Evolutionary conservation across 2,113 vertebrate genomes (phyloP), one percentile per base, ranked within the genome.

Genomic region (Haemorhous mexicanus): DNA sequence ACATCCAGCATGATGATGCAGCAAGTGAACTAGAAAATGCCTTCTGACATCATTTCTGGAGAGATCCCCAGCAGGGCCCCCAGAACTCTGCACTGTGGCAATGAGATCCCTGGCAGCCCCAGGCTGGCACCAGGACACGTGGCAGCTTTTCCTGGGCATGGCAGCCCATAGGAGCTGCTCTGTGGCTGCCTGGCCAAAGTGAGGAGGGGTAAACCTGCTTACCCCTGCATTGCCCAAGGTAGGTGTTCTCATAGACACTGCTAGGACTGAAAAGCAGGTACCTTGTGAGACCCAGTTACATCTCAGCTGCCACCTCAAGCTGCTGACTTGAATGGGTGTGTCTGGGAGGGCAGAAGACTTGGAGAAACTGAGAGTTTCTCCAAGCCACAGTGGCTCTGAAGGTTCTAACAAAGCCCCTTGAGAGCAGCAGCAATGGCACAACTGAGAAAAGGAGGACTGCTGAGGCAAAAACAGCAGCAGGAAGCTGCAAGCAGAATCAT

Each of bases 81-180:
- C 47, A 37, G 30, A 50, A 39, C 27, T 32, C 61, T 14, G 37
- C 30, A 23, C 7, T 5, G 3, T 22, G 37, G 8, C 59, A 72
- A 9, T 2, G 41, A 80, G 84, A 73, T 5, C 44, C 10, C 26
- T 6, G 2, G 39, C 19, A 87, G 64, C 10, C 46, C 39, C 22
- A 24, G 58, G 13, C 32, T 78, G 70, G 33, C 44, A 21, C 0
- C 0, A n/a, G 58, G 37, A 80, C 32, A 16, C 0, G 4, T 17
- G 27, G 14, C 62, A 86, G 70, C 49, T 55, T 72, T 52, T 64
- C 49, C 35, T 0, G 0, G 62, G 32, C 44, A 68, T 0, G 0
- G 44, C 43, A 59, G 64, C 46, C 44, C 0, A 0, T 9, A 24
- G 41, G n/a, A 70, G n/a, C 77, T 70, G 58, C 67, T 80, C 49